Conservation (phyloP, 2,113 vertebrate genomes). For the Caracal caracal region DNA sequence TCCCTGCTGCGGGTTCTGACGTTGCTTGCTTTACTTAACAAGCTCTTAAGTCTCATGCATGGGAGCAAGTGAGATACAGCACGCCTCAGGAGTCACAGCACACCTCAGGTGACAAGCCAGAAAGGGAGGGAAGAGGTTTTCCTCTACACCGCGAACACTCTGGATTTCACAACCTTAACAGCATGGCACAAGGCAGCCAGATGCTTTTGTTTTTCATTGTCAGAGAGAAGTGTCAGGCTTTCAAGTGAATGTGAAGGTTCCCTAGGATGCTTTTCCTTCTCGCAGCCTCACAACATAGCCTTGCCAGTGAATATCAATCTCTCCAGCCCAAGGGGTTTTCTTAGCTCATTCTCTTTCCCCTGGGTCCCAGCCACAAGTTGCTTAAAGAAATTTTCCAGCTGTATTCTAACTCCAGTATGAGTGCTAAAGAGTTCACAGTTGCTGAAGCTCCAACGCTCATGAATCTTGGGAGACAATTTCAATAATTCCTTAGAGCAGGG, state of each 20-base stretch:
- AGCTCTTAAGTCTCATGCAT: background rate
- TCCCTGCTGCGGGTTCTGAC: background rate
- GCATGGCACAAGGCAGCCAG: background rate
- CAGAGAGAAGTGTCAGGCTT: background rate
- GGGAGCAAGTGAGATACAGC: background rate
- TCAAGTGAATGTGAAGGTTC: background rate
- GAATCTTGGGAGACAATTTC: constrained; percentile 18
- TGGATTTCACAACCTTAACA: background rate
- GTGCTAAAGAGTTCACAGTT: constrained; percentile 7
- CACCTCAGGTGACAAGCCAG: background rate
- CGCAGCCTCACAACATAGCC: background rate
- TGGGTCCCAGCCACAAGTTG: background rate
- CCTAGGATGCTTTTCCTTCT: background rate
- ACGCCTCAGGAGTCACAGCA: background rate
- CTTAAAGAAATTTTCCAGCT: constrained; percentile 21
- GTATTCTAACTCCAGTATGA: background rate
- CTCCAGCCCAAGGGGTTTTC: background rate
- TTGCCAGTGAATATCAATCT: background rate
- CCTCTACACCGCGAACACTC: background rate
- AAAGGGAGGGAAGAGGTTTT: background rate
- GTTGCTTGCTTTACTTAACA: background rate
- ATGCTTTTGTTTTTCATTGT: background rate
- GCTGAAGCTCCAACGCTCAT: background rate
- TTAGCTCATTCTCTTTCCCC: background rate
- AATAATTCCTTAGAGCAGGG: background rate